A percentile compares a stretch with the other conserved stretches of the same genome.
Conservation (phyloP, 2,113 vertebrate genomes). For the Odocoileus virginianus region DNA sequence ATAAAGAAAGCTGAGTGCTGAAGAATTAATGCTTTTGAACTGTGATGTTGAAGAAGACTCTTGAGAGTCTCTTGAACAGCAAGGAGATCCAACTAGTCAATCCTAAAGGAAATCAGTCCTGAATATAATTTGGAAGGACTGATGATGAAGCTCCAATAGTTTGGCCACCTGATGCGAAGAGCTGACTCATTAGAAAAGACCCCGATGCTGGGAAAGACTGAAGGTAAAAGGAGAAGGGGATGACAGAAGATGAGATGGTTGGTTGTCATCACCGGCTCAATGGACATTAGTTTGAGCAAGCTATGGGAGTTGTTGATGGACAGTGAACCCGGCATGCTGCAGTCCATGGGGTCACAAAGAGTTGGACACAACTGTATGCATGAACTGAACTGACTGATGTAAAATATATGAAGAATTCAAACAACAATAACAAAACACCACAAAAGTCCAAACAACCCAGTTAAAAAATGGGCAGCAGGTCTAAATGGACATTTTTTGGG, state of each 20-base stretch:
- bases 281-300: neutral
- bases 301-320: neutral
- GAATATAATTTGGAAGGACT: neutral
- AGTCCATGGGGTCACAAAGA: neutral
- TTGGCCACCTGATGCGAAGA: neutral
- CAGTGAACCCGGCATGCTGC: neutral
- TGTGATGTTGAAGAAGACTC: neutral
- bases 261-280: neutral
- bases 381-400: neutral
- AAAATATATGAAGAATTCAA: neutral
- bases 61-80: neutral
- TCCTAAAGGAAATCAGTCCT: neutral
- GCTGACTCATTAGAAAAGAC: neutral
- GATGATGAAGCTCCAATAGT: neutral
- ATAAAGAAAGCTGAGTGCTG: neutral
- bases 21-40: neutral
- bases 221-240: neutral
- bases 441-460: neutral
- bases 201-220: neutral
- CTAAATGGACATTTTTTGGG: neutral
- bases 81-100: neutral
- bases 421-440: neutral
- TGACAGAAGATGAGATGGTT: neutral
- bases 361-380: accelerated
- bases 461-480: neutral